Percentiles rank a stretch among this genome's conserved stretches.
Conservation (phyloP, 92 coral and sea anemone species). For the Chrysogorgia sp. region DNA sequence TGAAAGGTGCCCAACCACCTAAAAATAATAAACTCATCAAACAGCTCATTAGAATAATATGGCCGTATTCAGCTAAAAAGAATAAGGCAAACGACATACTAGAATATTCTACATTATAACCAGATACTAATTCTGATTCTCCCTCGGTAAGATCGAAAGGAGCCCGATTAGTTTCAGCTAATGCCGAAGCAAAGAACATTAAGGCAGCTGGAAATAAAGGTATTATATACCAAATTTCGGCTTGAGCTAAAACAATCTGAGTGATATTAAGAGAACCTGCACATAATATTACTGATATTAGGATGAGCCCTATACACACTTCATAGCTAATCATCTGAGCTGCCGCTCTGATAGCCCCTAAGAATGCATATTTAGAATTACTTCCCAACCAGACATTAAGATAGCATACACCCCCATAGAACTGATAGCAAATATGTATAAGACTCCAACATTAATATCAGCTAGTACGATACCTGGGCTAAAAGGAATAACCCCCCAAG, state of each 20-base stretch:
- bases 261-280: conserved; percentile 64
- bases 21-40: conserved; percentile 68
- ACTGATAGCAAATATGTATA: conserved; percentile 70
- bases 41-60: conserved; percentile 76
- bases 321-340: conserved; percentile 87
- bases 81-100: conserved; percentile 75
- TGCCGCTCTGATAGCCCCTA: conserved; percentile 76
- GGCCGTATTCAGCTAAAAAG: conserved; percentile 78
- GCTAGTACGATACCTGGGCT: conserved; percentile 64
- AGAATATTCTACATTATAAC: conserved; percentile 79
- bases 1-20: conserved; percentile 33
- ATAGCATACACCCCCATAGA: conserved; percentile 72
- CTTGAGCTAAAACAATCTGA: too few species aligned
- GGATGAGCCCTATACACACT: conserved; percentile 72
- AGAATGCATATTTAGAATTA: conserved; percentile 77
- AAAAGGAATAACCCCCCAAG: conserved; percentile 76
- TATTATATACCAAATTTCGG: conserved; percentile 62
- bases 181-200: conserved; percentile 75
- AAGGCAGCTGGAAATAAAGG: conserved; percentile 70
- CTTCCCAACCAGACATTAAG: conserved; percentile 81
- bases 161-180: conserved; percentile 84
- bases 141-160: conserved; percentile 87
- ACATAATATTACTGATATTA: too few species aligned
- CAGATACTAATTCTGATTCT: conserved; percentile 81
- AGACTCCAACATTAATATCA: conserved; percentile 74